Evolutionary conservation across 2,888 invertebrate species (phyloP), one percentile per base, ranked within the genome.

Genomic region (Stenolophus ochropezus): DNA sequence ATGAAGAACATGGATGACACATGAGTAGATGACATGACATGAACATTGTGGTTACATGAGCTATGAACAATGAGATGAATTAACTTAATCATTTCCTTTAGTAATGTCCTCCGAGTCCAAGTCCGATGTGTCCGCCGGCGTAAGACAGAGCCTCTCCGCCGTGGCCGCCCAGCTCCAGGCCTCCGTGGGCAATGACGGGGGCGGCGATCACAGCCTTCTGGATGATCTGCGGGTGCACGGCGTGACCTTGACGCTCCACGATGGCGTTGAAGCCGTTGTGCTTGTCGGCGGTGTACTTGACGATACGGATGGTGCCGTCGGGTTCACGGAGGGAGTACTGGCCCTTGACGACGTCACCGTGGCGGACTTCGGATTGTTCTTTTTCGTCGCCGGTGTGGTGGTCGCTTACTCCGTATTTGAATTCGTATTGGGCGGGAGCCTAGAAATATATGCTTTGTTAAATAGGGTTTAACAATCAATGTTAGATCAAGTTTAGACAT

Each of bases 381-480:
- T 81, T 61, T 14, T 81, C 81, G 33, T 81, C 81, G 14, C 81
- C 81, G 20, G 81, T 81, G 20, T 81, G 81, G 51, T 74, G 74
- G 33, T 81, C 81, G 27, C 71, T 71, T 2, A 81, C 81, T 61
- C 81, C 81, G 14, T 81, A 81, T 65, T 81, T 81, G 75, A 81
- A 81, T 61, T 81, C 81, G 21, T 81, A 81, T 61, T 81, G 61
- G 18, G 81, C 81, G 23, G 81, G 81, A 16, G 81, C 81, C 81
- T 81, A 14, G 3, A 74, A 74, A 61, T 14, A 61, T 20, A 23
- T 23, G 6, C 11, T 11, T 42, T 1, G 33, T 42, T 42, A 42
- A 42, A 11, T 11, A 1, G 6, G 27, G 5, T 27, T 27, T 27
- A 27, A 4, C 5, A 27, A 4, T 27, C 27, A n/a, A n/a, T n/a